Evolutionary conservation across 2,797 vertebrate genomes (phyloP).

Genomic region (Poecilia velifera): DNA sequence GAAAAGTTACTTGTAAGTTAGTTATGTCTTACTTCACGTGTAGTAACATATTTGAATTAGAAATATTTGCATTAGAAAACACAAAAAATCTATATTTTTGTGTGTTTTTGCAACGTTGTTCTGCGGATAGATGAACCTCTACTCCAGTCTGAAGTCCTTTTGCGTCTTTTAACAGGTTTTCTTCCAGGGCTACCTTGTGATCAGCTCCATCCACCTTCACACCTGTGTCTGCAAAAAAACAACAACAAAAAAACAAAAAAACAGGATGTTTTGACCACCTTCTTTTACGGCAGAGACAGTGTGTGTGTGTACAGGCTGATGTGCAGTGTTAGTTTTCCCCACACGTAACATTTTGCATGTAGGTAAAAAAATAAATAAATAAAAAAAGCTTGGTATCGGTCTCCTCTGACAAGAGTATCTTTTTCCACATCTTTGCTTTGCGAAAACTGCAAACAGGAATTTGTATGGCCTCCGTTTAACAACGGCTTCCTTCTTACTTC

Average conservation of each 20-base stretch:
- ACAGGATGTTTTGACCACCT: background rate
- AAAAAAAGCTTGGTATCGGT: background rate
- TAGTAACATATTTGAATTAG: no score
- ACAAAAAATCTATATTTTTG: no score
- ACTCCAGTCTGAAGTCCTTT: background rate
- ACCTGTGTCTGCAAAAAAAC: background rate
- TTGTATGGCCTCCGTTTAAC: background rate
- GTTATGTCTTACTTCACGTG: no score
- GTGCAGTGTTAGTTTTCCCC: background rate
- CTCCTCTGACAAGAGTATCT: background rate
- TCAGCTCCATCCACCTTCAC: background rate
- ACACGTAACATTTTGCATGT: background rate
- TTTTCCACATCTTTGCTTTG: background rate
- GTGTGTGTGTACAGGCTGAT: background rate
- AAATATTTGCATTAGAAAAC: no score
- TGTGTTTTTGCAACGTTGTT: background rate
- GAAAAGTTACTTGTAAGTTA: no score
- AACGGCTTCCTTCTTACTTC: background rate
- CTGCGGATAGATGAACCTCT: background rate
- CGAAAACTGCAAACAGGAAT: background rate
- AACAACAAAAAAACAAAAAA: background rate
- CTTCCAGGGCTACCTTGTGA: background rate
- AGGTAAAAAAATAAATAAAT: background rate
- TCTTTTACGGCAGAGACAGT: background rate
- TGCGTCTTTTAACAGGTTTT: background rate